Conservation (phyloP, 2,888 invertebrate species). For the Suillia variegata region DNA sequence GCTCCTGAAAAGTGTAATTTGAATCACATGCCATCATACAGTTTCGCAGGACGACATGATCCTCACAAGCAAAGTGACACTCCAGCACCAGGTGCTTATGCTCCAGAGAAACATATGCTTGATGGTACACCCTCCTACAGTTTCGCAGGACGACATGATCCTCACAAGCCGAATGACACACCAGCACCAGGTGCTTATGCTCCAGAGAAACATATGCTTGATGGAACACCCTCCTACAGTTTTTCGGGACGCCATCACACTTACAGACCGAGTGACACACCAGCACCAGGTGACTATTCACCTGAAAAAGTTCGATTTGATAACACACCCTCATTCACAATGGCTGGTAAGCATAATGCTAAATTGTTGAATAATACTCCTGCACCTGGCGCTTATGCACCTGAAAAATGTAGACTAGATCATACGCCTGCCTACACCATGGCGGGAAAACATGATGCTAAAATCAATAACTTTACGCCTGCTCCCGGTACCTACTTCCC, state of each 20-base stretch:
- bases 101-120: constrained; percentile 65
- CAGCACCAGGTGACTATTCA: constrained; percentile 69
- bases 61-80: constrained; percentile 64
- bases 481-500: constrained; percentile 70
- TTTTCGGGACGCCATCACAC: constrained; percentile 61
- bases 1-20: constrained; percentile 66
- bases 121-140: constrained; percentile 61
- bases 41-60: constrained; percentile 65
- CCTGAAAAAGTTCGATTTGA: constrained; percentile 65
- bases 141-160: constrained; percentile 64
- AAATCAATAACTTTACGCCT: constrained; percentile 65
- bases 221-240: constrained; percentile 60
- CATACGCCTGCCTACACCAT: constrained; percentile 64
- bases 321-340: constrained; percentile 61
- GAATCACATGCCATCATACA: constrained; percentile 61
- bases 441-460: constrained; percentile 65
- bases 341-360: constrained; percentile 50
- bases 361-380: constrained; percentile 52
- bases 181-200: constrained; percentile 64
- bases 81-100: constrained; percentile 64
- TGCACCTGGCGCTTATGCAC: constrained; percentile 60
- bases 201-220: constrained; percentile 61
- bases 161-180: constrained; percentile 64
- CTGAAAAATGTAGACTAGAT: constrained; percentile 66
- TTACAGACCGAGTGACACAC: constrained; percentile 60